A percentile compares a stretch with the other conserved stretches of the same genome.
phyloP scores from a whole-genome alignment of 2,113 vertebrate genomes.

The Acrocephalus arundinaceus region DNA sequence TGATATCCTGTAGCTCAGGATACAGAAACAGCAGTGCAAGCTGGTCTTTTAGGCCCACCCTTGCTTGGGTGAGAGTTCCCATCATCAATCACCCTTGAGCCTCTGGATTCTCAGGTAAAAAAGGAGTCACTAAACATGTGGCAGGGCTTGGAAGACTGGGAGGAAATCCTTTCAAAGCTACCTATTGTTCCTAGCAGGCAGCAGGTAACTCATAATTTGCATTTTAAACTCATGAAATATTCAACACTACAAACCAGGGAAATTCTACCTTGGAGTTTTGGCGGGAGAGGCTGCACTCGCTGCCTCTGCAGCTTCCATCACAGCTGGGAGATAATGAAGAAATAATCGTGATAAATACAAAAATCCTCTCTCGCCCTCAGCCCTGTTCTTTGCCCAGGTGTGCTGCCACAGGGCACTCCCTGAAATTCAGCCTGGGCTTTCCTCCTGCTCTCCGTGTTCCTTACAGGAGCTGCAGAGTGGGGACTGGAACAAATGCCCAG shows the following conservation, averaged over 20 bases:
- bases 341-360: not conserved
- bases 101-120: not conserved
- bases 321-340: not conserved
- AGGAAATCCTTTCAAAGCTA: not conserved
- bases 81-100: not conserved
- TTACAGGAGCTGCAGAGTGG: not conserved
- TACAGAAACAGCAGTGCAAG: not conserved
- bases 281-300: not conserved
- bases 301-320: not conserved
- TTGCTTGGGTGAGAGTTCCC: not conserved
- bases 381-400: not conserved
- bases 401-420: not conserved
- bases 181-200: slow-evolving; percentile 13
- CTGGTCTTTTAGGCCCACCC: not conserved
- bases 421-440: not conserved
- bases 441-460: not conserved
- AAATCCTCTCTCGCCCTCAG: not conserved
- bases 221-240: slow-evolving; percentile 45
- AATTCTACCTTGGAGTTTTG: slow-evolving; percentile 11
- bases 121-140: not conserved
- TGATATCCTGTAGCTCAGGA: not conserved
- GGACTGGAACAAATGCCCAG: not conserved
- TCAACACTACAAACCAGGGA: not conserved
- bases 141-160: not conserved
- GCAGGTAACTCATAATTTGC: slow-evolving; percentile 26